Evolutionary conservation across 1,140 invertebrate genomes (phyloP).

Genomic region (Zophobas morio): DNA sequence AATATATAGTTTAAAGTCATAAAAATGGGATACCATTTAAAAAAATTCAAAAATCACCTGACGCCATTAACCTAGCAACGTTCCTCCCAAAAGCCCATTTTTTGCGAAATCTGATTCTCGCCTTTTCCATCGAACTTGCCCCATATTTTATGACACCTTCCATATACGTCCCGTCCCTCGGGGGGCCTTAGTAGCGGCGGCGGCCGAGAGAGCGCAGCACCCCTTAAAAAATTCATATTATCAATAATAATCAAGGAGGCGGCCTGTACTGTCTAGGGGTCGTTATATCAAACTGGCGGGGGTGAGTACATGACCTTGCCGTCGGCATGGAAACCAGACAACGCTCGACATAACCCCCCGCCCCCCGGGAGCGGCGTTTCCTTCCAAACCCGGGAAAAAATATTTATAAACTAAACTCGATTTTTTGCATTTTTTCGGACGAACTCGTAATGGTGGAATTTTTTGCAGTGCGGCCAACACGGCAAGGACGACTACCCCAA

Average conservation of each 20-base stretch:
- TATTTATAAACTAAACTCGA: constrained; percentile 43
- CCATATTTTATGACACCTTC: too few relatives aligned
- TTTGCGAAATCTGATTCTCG: too few relatives aligned
- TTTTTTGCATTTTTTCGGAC: not conserved
- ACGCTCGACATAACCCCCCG: constrained; percentile 53
- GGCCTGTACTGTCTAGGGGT: constrained; percentile 46
- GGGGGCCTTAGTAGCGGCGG: not conserved
- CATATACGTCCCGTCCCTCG: too few relatives aligned
- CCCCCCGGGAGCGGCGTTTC: constrained; percentile 21
- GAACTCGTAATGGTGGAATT: constrained; percentile 34
- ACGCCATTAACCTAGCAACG: too few relatives aligned
- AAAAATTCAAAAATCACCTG: too few relatives aligned
- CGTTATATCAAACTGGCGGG: constrained; percentile 45
- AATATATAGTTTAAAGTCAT: too few relatives aligned
- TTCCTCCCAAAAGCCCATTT: too few relatives aligned
- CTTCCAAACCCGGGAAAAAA: constrained; percentile 53
- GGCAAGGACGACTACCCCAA: constrained; percentile 67
- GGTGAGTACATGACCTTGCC: constrained; percentile 56
- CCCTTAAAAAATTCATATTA: constrained; percentile 46
- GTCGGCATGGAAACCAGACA: constrained; percentile 57
- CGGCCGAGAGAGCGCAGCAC: constrained; percentile 35
- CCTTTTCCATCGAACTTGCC: too few relatives aligned
- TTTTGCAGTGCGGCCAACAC: constrained; percentile 66
- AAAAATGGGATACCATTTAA: too few relatives aligned
- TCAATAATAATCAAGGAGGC: constrained; percentile 54